Conservation (phyloP, 2,888 invertebrate genomes). For the Protophormia terraenovae region DNA sequence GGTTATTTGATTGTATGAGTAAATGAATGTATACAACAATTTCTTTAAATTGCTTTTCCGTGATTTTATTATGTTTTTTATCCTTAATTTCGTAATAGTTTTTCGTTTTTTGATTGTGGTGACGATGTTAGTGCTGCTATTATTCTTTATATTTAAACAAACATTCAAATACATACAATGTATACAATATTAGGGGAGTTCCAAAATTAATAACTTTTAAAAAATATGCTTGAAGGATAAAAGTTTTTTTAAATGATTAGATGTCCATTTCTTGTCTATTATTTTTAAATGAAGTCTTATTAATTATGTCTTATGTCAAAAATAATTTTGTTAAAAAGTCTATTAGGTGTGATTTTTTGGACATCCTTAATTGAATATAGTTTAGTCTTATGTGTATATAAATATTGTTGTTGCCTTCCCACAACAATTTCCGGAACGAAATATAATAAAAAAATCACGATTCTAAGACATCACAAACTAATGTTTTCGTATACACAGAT, state of each 20-base stretch:
- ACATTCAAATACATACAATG: neutral
- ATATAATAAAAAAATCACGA: constrained; percentile 5
- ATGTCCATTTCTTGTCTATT: too few relatives aligned
- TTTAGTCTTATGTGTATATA: too few relatives aligned
- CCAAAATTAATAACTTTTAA: neutral
- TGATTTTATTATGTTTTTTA: constrained; percentile 54
- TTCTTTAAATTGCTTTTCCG: constrained; percentile 48
- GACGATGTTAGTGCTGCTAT: neutral
- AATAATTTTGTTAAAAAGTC: neutral
- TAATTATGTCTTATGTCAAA: too few relatives aligned
- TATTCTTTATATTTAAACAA: neutral
- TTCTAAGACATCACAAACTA: constrained; percentile 7
- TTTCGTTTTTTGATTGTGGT: neutral
- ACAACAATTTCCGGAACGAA: constrained; percentile 40
- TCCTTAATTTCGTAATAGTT: constrained; percentile 45
- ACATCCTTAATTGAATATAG: neutral
- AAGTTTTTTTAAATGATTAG: too few relatives aligned
- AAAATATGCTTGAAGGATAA: neutral
- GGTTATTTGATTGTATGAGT: neutral
- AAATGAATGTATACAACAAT: neutral
- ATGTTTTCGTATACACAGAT: neutral
- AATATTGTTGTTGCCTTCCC: constrained; percentile 16
- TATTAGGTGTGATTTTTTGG: neutral
- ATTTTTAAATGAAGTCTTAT: too few relatives aligned
- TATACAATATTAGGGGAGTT: neutral